Conservation (phyloP, 2,113 vertebrate species). For the Myocastor coypus region DNA sequence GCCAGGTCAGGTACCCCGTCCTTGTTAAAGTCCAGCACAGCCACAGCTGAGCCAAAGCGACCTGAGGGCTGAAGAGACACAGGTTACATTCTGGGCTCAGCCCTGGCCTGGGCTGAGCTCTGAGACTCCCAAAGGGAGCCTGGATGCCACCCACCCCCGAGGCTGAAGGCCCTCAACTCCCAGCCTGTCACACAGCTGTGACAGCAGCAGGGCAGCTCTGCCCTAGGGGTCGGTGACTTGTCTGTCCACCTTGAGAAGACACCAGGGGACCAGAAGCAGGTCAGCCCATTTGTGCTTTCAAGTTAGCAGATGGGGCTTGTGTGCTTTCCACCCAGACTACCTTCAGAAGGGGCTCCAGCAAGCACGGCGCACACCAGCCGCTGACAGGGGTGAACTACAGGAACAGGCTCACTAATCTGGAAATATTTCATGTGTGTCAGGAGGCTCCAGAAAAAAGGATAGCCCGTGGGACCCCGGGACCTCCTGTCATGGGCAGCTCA, state of each 20-base stretch:
- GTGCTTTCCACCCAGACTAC: not conserved
- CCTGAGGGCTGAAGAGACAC: constrained; percentile 85
- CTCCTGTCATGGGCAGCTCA: not conserved
- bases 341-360: not conserved
- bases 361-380: accelerated
- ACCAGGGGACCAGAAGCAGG: not conserved
- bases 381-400: not conserved
- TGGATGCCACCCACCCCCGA: accelerated
- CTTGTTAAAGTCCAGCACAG: constrained; percentile 87
- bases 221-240: not conserved
- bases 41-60: constrained; percentile 89
- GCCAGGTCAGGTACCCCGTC: constrained; percentile 87
- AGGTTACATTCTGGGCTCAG: not conserved
- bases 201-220: not conserved
- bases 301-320: not conserved
- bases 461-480: not conserved
- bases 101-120: accelerated
- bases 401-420: not conserved
- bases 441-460: not conserved
- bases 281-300: accelerated
- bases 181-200: accelerated
- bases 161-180: not conserved
- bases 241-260: not conserved
- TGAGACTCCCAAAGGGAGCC: too few relatives aligned
- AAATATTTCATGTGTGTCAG: not conserved